A percentile compares a stretch with the other conserved stretches of the same genome.
These are phyloP conservation scores for Stichopus chloronotus DNA, from an alignment of 35 echinoderm and acorn worm genomes.

Conservation along the genomic window DNA sequence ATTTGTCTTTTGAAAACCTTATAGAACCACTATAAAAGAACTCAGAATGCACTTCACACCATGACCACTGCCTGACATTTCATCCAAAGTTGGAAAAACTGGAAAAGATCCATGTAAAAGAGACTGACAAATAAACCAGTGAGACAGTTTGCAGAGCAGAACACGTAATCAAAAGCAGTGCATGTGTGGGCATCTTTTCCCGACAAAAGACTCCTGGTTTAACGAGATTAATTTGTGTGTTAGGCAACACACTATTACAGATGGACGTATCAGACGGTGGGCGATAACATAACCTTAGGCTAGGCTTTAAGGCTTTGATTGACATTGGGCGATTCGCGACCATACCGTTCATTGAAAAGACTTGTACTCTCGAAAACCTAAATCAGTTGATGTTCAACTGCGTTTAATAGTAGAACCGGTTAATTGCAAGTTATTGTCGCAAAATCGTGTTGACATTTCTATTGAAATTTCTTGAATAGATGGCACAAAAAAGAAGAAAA, in stretches of 20 bases:
- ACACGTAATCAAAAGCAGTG: no score
- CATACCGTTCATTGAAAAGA: background rate
- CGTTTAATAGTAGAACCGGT: background rate
- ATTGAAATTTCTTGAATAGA: background rate
- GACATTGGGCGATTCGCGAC: background rate
- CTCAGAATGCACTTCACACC: no score
- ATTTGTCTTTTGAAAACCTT: no score
- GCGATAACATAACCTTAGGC: background rate
- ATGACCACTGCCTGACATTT: no score
- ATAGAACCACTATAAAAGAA: no score
- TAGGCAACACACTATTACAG: background rate
- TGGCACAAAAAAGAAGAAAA: background rate
- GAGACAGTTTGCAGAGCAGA: no score
- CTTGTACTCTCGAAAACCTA: background rate
- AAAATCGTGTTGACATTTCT: background rate
- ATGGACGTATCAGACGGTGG: background rate
- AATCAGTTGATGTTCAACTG: background rate
- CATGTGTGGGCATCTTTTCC: no score
- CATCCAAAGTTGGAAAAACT: no score
- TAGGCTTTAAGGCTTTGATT: background rate
- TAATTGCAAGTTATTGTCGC: background rate
- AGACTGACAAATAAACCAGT: no score
- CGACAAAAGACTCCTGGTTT: no score
- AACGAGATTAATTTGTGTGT: background rate
- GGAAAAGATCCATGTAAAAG: no score